These are phyloP conservation scores for Ditula angustiorana DNA, from an alignment of 2,888 invertebrate species.

Conservation along the genomic window DNA sequence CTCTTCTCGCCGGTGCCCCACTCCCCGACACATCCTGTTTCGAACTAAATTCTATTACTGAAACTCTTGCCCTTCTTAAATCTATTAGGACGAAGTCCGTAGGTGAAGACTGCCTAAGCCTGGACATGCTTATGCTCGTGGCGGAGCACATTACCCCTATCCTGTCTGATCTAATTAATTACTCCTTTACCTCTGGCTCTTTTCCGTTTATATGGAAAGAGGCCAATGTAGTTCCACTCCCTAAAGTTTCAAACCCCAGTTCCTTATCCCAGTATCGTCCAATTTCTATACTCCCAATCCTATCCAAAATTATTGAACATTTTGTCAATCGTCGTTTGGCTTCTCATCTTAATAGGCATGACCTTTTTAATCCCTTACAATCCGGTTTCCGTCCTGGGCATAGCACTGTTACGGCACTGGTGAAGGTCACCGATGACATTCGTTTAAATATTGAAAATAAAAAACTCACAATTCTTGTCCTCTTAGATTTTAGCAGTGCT, in stretches of 20 bases:
- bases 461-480: too few relatives aligned
- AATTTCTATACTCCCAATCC: too few relatives aligned
- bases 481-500: too few relatives aligned
- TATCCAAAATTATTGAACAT: too few relatives aligned
- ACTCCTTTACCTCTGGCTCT: neutral
- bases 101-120: neutral
- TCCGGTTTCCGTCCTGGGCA: conserved; percentile 31
- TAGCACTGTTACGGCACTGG: conserved; percentile 33
- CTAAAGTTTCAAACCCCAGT: conserved; percentile 30
- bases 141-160: neutral
- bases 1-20: neutral
- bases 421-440: too few relatives aligned
- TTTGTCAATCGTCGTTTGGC: too few relatives aligned
- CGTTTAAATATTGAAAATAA: too few relatives aligned
- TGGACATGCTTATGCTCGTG: too few relatives aligned
- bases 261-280: conserved; percentile 38
- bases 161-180: neutral
- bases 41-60: neutral
- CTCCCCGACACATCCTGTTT: neutral
- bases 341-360: neutral
- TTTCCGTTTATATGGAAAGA: conserved; percentile 13
- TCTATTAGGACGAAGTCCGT: neutral
- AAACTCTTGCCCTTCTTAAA: neutral
- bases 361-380: conserved; percentile 21
- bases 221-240: conserved; percentile 36